A percentile compares a stretch with the other conserved stretches of the same genome.
Conservation (phyloP, 2,113 vertebrate species). For the Sceloporus undulatus region DNA sequence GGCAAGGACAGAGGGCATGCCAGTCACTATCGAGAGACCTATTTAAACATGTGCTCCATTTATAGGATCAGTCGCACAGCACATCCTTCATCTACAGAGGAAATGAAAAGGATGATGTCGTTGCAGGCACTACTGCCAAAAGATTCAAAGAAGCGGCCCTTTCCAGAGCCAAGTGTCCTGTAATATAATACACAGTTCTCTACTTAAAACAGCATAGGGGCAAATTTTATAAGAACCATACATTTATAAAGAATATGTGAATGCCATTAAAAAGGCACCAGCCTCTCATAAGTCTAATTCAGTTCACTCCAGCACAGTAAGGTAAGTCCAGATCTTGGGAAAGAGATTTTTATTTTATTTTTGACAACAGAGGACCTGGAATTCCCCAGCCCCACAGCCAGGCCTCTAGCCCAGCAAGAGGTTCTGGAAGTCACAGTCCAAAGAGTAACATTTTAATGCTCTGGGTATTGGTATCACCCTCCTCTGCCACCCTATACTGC, state of each 20-base stretch:
- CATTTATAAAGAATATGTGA: not conserved
- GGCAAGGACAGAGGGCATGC: not conserved
- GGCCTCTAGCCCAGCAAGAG: too few species aligned
- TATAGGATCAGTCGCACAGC: not conserved
- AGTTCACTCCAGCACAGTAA: not conserved
- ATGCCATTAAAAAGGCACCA: not conserved
- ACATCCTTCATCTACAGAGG: not conserved
- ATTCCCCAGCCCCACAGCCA: too few species aligned
- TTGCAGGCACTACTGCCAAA: not conserved
- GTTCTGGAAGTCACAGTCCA: not conserved
- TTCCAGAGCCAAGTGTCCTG: not conserved
- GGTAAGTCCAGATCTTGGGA: too few species aligned
- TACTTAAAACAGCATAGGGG: not conserved
- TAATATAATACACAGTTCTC: not conserved
- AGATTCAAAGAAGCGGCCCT: not conserved
- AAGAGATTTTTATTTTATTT: too few species aligned
- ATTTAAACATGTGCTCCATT: not conserved
- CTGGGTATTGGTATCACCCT: not conserved
- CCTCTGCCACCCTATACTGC: not conserved
- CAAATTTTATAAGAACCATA: not conserved
- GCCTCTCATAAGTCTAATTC: not conserved
- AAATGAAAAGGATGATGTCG: not conserved
- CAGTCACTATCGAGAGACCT: not conserved
- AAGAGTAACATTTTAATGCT: not conserved
- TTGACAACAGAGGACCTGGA: too few species aligned